Evolutionary conservation across 2,888 invertebrate genomes (phyloP), one percentile per base, ranked within the genome.

Genomic region (Callinectes sapidus): DNA sequence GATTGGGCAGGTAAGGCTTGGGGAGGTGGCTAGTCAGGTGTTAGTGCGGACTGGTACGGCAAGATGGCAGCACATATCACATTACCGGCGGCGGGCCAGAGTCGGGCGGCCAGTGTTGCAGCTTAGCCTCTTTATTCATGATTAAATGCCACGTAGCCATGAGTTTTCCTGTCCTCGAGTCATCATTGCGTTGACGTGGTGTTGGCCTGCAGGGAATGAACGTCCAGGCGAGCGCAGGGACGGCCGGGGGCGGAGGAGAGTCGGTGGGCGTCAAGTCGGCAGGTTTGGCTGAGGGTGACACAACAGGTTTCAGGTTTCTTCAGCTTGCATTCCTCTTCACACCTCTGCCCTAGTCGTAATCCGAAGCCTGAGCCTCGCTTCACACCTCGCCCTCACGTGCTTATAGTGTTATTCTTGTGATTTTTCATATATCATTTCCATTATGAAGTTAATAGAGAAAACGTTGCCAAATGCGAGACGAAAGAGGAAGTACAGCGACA

Each of bases 51-150:
- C 90, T 90, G 92, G 92, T 87, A 90, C 71, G 90, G 92, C 92
- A 92, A 92, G 92, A 92, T 92, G 92, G 92, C 92, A 92, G 92
- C 92, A 92, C 92, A 92, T 90, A 92, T 92, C 92, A 90, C 92
- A 92, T 92, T 92, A 92, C 92, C 87, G 54, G 85, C 88, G 87
- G 87, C 85, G 87, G 55, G 89, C 55, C 55, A 28, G 85, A 48
- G 90, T 86, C 90, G 90, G 71, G 35, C 54, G 90, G 35, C 35
- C 32, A 91, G 32, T n/a, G 86, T 71, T 61, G 55, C 61, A 61
- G 18, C 55, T 85, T 90, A 18, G 32, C 54, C 48, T 18, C 13
- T 85, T 85, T 48, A 90, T 42, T 35, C 42, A n/a, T 13, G 54
- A 88, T 48, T 48, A 42, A 39, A 42, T 48, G 28, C 48, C 87